Evolutionary conservation across 2,797 vertebrate genomes (phyloP).

Genomic region (Hirundo rustica): DNA sequence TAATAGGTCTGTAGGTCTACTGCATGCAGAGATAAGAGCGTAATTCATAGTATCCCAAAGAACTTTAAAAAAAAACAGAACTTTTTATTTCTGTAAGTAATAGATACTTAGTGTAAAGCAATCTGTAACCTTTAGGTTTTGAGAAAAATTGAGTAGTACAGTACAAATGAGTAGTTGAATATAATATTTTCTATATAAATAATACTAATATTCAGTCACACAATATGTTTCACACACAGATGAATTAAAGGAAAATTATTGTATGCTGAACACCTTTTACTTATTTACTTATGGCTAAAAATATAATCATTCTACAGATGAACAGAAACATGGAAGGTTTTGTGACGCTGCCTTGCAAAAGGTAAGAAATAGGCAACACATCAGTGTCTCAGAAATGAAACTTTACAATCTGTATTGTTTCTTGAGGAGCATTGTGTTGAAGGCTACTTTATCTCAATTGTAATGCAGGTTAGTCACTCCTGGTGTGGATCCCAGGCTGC

Average conservation of each 20-base stretch:
- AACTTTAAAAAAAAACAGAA: background rate
- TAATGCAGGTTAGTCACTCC: background rate
- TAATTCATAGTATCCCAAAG: background rate
- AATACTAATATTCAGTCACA: background rate
- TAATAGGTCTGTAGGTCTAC: background rate
- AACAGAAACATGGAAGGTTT: background rate
- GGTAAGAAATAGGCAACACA: background rate
- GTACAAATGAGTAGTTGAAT: background rate
- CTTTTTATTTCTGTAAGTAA: background rate
- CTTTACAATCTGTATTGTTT: background rate
- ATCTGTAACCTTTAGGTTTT: background rate
- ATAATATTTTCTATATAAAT: background rate
- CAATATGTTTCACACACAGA: background rate
- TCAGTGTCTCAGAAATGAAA: background rate
- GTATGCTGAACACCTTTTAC: background rate
- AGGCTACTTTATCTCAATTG: background rate
- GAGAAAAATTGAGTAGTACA: background rate
- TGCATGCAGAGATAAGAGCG: background rate
- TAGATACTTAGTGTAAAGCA: background rate
- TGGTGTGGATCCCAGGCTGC: background rate
- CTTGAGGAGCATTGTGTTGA: background rate
- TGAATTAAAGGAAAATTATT: background rate
- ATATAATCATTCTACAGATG: background rate
- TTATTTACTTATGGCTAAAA: background rate
- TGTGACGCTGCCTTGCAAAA: background rate